These are phyloP conservation scores for Chloropsis cyanopogon DNA, from an alignment of 2,113 vertebrate species.

Conservation along the genomic window DNA sequence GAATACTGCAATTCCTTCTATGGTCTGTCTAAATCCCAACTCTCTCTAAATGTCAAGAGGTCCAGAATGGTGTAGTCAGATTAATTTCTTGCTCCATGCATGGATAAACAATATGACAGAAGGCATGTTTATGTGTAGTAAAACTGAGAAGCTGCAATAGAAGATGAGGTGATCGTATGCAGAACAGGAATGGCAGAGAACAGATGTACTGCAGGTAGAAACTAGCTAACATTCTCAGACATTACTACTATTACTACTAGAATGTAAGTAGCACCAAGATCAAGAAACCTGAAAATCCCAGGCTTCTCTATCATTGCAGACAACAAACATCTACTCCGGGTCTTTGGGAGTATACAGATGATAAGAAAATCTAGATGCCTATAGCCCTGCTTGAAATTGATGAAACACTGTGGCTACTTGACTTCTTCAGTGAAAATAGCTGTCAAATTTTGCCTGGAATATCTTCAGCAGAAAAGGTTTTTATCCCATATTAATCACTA, in stretches of 20 bases:
- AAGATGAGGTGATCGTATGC: background rate
- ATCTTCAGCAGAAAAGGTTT: background rate
- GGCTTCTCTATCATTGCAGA: background rate
- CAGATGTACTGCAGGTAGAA: background rate
- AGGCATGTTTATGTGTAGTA: conserved; percentile 25
- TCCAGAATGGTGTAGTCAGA: conserved; percentile 46
- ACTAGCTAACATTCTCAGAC: background rate
- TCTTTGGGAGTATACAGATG: background rate
- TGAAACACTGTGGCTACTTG: background rate
- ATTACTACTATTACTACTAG: background rate
- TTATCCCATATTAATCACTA: background rate
- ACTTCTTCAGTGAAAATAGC: background rate
- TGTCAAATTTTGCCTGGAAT: background rate
- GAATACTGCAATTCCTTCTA: conserved; percentile 26
- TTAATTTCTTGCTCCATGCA: conserved; percentile 58
- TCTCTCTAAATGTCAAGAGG: conserved; percentile 46
- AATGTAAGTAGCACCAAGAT: background rate
- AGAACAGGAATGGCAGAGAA: background rate
- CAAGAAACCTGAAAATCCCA: background rate
- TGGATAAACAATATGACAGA: conserved; percentile 57
- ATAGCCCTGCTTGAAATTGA: background rate
- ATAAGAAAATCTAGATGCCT: background rate
- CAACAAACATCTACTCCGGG: background rate
- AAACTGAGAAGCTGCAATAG: conserved; percentile 13
- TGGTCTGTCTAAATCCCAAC: conserved; percentile 16